phyloP scores from a whole-genome alignment of 2,888 invertebrate genomes.

The Drosophila flavopinicola region DNA sequence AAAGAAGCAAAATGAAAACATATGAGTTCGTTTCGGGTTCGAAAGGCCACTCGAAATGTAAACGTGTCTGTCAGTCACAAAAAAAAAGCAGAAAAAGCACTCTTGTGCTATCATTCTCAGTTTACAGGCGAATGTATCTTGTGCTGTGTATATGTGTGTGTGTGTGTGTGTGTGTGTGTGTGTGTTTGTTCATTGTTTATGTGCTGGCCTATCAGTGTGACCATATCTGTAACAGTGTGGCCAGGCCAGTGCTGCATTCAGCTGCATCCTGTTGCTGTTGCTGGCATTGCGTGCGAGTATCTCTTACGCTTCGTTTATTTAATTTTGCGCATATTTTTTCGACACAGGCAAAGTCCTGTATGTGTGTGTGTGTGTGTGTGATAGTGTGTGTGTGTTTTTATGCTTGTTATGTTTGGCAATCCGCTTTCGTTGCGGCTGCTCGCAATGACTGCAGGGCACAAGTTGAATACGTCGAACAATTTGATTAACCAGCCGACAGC shows the following conservation, averaged over 20 bases:
- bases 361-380: conserved; percentile 8
- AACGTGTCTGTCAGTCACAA: conserved; percentile 49
- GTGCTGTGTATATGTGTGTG: conserved; percentile 37
- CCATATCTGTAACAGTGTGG: conserved; percentile 25
- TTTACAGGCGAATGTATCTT: conserved; percentile 57
- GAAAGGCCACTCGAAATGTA: conserved; percentile 49
- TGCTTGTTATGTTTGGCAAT: conserved; percentile 20
- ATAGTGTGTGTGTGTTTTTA: conserved; percentile 25
- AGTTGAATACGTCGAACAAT: conserved; percentile 52
- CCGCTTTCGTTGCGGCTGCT: conserved; percentile 10
- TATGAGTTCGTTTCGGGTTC: conserved; percentile 20
- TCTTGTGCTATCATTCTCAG: conserved; percentile 57
- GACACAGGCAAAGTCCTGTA: conserved; percentile 1
- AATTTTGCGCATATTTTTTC: conserved; percentile 61
- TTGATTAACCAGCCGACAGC: conserved; percentile 66
- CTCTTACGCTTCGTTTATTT: conserved; percentile 78
- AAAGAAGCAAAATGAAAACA: conserved; percentile 9
- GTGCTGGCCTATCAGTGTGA: conserved; percentile 31
- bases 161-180: conserved; percentile 39
- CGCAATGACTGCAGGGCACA: conserved; percentile 8
- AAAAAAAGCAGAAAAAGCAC: conserved; percentile 30
- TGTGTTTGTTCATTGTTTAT: conserved; percentile 34
- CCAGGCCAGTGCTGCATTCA: conserved; percentile 17
- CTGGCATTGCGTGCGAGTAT: conserved; percentile 46
- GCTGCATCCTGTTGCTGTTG: conserved; percentile 52